Base-by-base conservation (phyloP, 2,888 invertebrate genomes). In the Cacoxenus indagator region DNA sequence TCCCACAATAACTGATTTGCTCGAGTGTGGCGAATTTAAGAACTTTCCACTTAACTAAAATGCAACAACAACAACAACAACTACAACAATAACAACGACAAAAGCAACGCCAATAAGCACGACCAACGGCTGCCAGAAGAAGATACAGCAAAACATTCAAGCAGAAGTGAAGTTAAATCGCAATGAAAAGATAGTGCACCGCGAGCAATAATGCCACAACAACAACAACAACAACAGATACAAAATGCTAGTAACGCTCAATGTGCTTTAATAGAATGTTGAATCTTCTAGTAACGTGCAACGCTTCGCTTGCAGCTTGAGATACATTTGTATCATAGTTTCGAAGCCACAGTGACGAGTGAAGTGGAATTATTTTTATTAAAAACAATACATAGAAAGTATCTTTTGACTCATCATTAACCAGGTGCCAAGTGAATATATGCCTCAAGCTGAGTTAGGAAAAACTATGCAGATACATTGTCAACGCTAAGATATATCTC, bases 21-120 rank as follows among this genome's bases (percentile, higher is more conserved):
- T 59, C 70, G 67, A 67, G 71, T 74, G 75, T 73, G 67, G 73
- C 74, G 65, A 76, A 76, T 71, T 67, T 64, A 73, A 72, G 70
- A 75, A 68, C 68, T 71, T 74, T 68, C 72, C 74, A 74, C 70
- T 67, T 76, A 73, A 76, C 70, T 67, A 74, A 76, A 74, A 71
- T 69, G 59, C 57, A 67, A 46, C 46, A 67, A 59, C 29, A 59
- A 19, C 61, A 62, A 43, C 61, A 43, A 14, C 19, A 54, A 37
- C 46, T 51, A 31, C 31, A 48, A 64, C 46, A 26, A 45, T 9
- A 48, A 29, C 48, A 51, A 26, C 37, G 24, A 22, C 61, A 57
- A 24, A 24, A n/a, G 54, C 26, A 26, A 11, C 14, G n/a, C 9
- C 55, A 55, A 55, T 6, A 55, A 26, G 24, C 26, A 55, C n/a